Percentiles rank a stretch among this genome's conserved stretches.
Evolutionary conservation across 2,888 invertebrate species (phyloP).

Genomic region (Stegana nigrithorax): DNA sequence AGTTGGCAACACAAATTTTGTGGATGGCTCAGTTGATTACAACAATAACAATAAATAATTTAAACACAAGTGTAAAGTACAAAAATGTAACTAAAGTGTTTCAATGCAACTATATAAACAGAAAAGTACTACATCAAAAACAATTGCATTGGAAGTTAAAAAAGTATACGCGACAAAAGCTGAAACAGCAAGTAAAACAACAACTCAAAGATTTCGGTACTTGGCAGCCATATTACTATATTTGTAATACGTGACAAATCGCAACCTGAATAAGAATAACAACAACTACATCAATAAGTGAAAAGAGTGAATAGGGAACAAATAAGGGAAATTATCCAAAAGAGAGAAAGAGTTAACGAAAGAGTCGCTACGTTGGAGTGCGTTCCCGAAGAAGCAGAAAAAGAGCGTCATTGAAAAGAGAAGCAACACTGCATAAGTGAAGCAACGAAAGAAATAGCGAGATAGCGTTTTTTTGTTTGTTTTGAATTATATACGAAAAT

Average conservation of each 20-base stretch:
- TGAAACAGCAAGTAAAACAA: constrained; percentile 32
- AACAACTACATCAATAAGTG: constrained; percentile 4
- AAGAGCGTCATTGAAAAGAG: neutral
- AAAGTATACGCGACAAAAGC: constrained; percentile 43
- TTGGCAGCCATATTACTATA: constrained; percentile 57
- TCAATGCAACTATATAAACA: constrained; percentile 32
- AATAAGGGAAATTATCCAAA: neutral
- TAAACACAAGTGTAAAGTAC: constrained; percentile 25
- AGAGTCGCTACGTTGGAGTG: constrained; percentile 6
- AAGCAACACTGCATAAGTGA: neutral
- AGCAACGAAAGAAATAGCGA: neutral
- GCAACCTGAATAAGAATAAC: constrained; percentile 22
- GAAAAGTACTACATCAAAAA: too few relatives aligned
- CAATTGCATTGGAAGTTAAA: constrained; percentile 54
- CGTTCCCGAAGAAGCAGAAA: constrained; percentile 7
- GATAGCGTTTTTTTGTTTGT: neutral
- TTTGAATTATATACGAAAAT: neutral
- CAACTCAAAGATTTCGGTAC: constrained; percentile 34
- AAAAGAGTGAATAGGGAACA: constrained; percentile 15
- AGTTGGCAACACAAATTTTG: constrained; percentile 47
- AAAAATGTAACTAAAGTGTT: constrained; percentile 36
- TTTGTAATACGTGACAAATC: constrained; percentile 51
- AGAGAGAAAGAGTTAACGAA: constrained; percentile 9
- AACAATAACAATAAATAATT: constrained; percentile 35
- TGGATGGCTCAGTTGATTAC: constrained; percentile 51